A percentile compares a stretch with the other conserved stretches of the same genome.
Evolutionary conservation across 2,113 vertebrate genomes (phyloP).

Genomic region (Chloropsis hardwickii): DNA sequence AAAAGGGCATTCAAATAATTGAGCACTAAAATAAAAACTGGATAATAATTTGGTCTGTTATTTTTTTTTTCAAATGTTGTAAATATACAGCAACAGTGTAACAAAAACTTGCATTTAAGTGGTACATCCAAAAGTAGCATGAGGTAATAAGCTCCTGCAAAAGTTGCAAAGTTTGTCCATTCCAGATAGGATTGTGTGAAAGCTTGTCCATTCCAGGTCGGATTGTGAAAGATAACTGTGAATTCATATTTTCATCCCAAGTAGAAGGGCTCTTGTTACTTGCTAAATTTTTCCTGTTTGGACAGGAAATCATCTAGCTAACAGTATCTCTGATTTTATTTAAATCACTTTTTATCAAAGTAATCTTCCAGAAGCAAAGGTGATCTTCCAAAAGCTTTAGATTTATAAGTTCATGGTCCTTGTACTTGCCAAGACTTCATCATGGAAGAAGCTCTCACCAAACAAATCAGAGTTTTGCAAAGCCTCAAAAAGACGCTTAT

Average conservation of each 20-base stretch:
- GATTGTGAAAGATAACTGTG: neutral
- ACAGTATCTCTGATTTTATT: neutral
- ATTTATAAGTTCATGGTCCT: neutral
- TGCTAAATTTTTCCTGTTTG: neutral
- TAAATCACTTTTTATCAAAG: constrained; percentile 4
- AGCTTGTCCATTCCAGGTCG: neutral
- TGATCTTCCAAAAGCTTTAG: neutral
- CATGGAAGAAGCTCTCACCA: constrained; percentile 81
- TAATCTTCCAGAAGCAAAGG: constrained; percentile 42
- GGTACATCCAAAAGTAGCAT: neutral
- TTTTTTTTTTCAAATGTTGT: neutral
- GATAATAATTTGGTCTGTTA: neutral
- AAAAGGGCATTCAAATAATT: neutral
- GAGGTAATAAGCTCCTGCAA: neutral
- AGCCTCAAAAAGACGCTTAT: constrained; percentile 81
- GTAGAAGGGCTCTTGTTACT: neutral
- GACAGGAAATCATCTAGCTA: neutral
- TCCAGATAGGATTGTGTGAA: neutral
- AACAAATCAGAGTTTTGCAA: constrained; percentile 80
- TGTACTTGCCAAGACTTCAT: constrained; percentile 73
- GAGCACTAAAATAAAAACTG: neutral
- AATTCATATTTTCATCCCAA: neutral
- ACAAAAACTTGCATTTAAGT: neutral
- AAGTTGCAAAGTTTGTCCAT: neutral
- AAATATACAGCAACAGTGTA: neutral